A percentile compares a stretch with the other conserved stretches of the same genome.
phyloP scores from a whole-genome alignment of 2,797 vertebrate species.

The Pangasius mekongensis region DNA sequence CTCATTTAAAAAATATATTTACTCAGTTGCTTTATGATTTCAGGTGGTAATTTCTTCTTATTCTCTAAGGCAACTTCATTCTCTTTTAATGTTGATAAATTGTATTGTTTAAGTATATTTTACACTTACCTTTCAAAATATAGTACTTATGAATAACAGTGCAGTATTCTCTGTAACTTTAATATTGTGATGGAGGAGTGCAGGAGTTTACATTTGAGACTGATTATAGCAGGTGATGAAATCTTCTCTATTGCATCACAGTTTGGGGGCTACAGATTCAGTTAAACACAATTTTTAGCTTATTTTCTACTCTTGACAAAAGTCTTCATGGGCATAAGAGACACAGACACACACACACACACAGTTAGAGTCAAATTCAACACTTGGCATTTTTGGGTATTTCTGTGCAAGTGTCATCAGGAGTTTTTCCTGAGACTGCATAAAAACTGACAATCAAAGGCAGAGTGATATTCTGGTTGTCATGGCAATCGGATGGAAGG shows the following conservation, averaged over 20 bases:
- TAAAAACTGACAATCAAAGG: conserved; percentile 3
- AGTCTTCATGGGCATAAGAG: background rate
- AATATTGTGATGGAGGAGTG: background rate
- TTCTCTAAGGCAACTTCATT: background rate
- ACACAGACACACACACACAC: background rate
- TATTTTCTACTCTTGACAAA: background rate
- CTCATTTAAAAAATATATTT: background rate
- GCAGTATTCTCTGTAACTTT: background rate
- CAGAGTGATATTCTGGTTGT: conserved; percentile 37
- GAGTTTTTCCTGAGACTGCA: background rate
- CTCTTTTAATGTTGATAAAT: background rate
- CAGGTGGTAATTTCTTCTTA: background rate
- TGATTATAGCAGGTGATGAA: background rate
- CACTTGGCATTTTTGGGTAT: background rate
- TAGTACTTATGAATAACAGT: background rate
- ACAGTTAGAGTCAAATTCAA: background rate
- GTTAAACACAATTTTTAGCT: background rate
- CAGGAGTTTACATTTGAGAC: background rate
- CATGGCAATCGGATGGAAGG: conserved; percentile 34
- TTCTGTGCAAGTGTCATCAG: background rate
- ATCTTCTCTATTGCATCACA: background rate
- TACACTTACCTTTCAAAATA: too few species aligned
- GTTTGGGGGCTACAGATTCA: background rate
- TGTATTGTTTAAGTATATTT: background rate
- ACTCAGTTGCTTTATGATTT: background rate